phyloP scores from a whole-genome alignment of 2,888 invertebrate species.

The Hipparchia sbordonii region DNA sequence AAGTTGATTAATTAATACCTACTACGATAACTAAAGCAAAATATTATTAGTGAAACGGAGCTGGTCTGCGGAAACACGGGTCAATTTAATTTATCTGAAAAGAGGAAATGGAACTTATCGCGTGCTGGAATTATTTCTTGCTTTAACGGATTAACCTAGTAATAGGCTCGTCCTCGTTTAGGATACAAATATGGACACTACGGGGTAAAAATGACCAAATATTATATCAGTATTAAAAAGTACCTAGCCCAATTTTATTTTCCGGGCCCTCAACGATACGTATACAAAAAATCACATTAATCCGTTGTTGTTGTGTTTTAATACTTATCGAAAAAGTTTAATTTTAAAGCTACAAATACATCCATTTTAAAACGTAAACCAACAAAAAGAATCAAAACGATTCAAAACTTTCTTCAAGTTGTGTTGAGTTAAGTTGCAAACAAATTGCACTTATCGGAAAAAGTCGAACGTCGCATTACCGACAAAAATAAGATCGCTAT shows the following conservation, averaged over 20 bases:
- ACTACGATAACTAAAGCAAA: conserved; percentile 8
- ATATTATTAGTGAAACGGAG: conserved; percentile 10
- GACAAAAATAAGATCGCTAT: conserved; percentile 22
- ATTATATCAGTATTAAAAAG: not conserved
- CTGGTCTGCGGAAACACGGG: conserved; percentile 19
- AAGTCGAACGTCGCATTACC: conserved; percentile 29
- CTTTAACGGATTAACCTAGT: not conserved
- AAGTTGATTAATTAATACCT: conserved; percentile 12
- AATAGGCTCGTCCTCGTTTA: not conserved
- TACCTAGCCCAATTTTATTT: not conserved
- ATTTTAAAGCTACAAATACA: not conserved
- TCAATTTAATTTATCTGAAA: conserved; percentile 32
- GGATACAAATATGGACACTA: not conserved
- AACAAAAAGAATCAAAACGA: conserved; percentile 6
- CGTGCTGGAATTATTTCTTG: conserved; percentile 11
- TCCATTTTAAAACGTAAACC: not conserved
- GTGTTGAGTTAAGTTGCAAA: conserved; percentile 19
- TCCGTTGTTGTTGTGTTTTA: not conserved
- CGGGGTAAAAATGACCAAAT: no score
- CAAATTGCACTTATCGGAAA: conserved; percentile 25
- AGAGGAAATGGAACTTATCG: conserved; percentile 28
- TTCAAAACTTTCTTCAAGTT: conserved; percentile 16
- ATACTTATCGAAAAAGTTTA: not conserved
- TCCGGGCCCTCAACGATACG: no score
- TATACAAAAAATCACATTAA: no score